Percentiles rank a stretch among this genome's conserved stretches.
Conservation (phyloP, 2,888 invertebrate species). For the Eupithecia tripunctaria region DNA sequence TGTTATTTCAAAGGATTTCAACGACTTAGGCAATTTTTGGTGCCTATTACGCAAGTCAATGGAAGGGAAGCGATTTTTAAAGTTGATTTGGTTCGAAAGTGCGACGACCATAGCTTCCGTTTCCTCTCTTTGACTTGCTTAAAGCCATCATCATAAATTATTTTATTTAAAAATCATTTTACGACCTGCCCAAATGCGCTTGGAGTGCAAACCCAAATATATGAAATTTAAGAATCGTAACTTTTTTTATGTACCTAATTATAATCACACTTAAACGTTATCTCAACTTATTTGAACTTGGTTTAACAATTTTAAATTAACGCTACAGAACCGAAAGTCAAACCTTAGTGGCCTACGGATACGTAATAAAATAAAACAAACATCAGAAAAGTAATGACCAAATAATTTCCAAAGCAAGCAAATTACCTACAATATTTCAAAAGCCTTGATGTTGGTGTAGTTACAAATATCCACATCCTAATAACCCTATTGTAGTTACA, state of each 20-base stretch:
- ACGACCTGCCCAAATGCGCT: neutral
- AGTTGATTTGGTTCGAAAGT: neutral
- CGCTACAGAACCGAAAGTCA: neutral
- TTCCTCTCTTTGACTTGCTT: neutral
- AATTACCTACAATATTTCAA: constrained; percentile 6
- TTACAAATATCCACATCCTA: constrained; percentile 9
- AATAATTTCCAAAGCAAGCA: neutral
- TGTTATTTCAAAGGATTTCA: neutral
- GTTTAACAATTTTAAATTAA: neutral
- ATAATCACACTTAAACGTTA: neutral
- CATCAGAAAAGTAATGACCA: neutral
- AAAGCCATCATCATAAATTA: neutral
- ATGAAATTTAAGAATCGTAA: neutral
- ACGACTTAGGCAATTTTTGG: neutral
- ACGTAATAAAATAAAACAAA: constrained; percentile 1
- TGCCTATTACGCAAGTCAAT: neutral
- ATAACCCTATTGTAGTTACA: constrained; percentile 14
- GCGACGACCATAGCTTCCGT: neutral
- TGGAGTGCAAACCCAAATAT: neutral
- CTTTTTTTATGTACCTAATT: no score
- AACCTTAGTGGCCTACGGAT: neutral
- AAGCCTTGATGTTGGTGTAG: constrained; percentile 4
- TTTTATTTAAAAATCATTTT: neutral
- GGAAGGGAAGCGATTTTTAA: neutral
- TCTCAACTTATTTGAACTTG: neutral